Conservation (phyloP, 1,140 invertebrate genomes). For the Cydia strobilella region DNA sequence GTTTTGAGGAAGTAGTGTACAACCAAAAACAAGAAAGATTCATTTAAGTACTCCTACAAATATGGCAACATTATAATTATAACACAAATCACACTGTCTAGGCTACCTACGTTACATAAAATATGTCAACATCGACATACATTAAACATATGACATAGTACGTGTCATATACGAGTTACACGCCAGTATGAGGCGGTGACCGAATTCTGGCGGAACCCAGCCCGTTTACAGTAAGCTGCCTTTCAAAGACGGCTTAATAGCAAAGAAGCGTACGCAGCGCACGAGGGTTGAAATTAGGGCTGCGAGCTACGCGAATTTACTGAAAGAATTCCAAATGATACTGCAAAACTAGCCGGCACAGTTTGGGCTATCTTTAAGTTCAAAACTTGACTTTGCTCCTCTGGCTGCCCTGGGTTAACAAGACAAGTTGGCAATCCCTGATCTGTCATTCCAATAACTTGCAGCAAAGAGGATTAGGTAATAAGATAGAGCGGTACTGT, state of each 20-base stretch:
- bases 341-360: background rate
- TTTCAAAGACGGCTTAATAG: constrained; percentile 18
- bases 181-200: constrained; percentile 5
- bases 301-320: constrained; percentile 2
- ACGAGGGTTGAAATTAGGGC: constrained; percentile 8
- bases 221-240: constrained; percentile 1
- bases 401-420: constrained; percentile 9
- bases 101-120: too few species aligned
- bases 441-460: background rate
- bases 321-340: background rate
- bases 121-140: background rate
- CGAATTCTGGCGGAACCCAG: constrained; percentile 23
- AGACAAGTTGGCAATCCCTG: constrained; percentile 11
- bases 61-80: too few species aligned
- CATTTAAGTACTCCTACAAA: too few species aligned
- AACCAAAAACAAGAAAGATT: too few species aligned
- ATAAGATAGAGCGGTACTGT: too few species aligned
- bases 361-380: constrained; percentile 11
- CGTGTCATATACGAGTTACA: background rate
- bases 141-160: background rate
- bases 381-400: background rate
- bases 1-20: too few species aligned
- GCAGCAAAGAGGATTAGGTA: too few species aligned
- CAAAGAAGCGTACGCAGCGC: constrained; percentile 16
- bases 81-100: too few species aligned